Evolutionary conservation across 2,113 vertebrate genomes (phyloP).

Genomic region (Chlamydotis undulata): DNA sequence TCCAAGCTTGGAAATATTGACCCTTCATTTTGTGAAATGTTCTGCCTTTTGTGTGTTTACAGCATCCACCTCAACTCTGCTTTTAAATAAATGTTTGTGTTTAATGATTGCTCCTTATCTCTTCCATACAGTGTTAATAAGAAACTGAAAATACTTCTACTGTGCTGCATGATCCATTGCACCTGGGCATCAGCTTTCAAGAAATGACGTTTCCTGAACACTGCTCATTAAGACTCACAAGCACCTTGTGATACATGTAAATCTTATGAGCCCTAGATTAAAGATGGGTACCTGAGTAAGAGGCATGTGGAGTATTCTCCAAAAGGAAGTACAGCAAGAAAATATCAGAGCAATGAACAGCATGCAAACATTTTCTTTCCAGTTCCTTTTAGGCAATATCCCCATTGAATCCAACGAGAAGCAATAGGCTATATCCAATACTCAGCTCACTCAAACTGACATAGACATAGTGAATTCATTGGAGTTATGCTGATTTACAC

Average conservation of each 20-base stretch:
- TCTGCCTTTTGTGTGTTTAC: background rate
- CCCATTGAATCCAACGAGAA: background rate
- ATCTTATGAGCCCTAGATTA: background rate
- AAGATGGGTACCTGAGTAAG: background rate
- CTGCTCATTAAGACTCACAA: background rate
- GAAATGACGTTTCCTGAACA: slow-evolving; percentile 11
- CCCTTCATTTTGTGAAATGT: background rate
- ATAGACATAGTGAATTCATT: background rate
- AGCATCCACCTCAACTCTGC: background rate
- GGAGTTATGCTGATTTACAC: background rate
- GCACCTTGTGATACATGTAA: background rate
- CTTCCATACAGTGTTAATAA: slow-evolving; percentile 11
- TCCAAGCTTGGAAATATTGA: background rate
- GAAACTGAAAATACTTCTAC: background rate
- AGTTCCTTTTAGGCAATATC: background rate
- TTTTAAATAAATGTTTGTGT: slow-evolving; percentile 12
- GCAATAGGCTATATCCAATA: background rate
- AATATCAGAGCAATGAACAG: background rate
- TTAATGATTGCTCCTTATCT: slow-evolving; percentile 21
- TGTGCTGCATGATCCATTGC: background rate
- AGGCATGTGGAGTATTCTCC: background rate
- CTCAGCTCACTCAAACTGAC: background rate
- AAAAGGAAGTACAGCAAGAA: background rate
- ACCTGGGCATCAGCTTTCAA: background rate
- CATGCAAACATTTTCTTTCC: background rate